Evolutionary conservation across 2,888 invertebrate species (phyloP).

Genomic region (Caenorhabditis zanzibari): DNA sequence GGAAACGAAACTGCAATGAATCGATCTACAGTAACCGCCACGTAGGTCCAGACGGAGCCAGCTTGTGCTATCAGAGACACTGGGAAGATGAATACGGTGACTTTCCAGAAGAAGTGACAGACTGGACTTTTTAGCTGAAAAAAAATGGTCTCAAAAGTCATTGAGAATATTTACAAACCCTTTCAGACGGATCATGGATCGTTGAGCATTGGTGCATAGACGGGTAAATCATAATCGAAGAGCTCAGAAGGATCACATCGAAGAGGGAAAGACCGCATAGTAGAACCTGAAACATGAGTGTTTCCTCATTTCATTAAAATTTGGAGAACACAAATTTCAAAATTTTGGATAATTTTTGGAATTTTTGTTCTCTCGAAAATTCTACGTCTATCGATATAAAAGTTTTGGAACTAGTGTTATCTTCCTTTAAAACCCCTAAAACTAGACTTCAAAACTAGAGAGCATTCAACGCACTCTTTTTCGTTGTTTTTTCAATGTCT

Average conservation of each 20-base stretch:
- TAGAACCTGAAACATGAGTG: slow-evolving; percentile 57
- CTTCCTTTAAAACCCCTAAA: too few relatives aligned
- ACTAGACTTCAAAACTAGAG: neutral
- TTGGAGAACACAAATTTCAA: too few relatives aligned
- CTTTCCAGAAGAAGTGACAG: slow-evolving; percentile 81
- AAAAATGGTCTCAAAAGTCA: neutral
- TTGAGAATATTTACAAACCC: neutral
- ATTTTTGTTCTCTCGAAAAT: too few relatives aligned
- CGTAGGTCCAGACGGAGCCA: slow-evolving; percentile 81
- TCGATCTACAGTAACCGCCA: slow-evolving; percentile 82
- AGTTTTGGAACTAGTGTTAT: too few relatives aligned
- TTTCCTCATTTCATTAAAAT: too few relatives aligned
- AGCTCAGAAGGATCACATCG: slow-evolving; percentile 66
- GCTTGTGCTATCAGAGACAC: slow-evolving; percentile 80
- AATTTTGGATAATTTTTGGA: too few relatives aligned
- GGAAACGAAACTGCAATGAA: slow-evolving; percentile 81
- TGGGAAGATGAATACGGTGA: slow-evolving; percentile 78
- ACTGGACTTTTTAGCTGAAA: slow-evolving; percentile 67
- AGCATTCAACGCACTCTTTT: slow-evolving; percentile 3
- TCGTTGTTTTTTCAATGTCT: neutral
- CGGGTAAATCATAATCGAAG: slow-evolving; percentile 70
- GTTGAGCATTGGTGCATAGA: slow-evolving; percentile 66
- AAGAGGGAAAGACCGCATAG: slow-evolving; percentile 69
- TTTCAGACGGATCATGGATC: slow-evolving; percentile 37
- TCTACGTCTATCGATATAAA: too few relatives aligned